Percentiles rank a stretch among this genome's conserved stretches.
These are phyloP conservation scores for Indicator maculatus DNA, from an alignment of 2,113 vertebrate genomes.

Conservation along the genomic window DNA sequence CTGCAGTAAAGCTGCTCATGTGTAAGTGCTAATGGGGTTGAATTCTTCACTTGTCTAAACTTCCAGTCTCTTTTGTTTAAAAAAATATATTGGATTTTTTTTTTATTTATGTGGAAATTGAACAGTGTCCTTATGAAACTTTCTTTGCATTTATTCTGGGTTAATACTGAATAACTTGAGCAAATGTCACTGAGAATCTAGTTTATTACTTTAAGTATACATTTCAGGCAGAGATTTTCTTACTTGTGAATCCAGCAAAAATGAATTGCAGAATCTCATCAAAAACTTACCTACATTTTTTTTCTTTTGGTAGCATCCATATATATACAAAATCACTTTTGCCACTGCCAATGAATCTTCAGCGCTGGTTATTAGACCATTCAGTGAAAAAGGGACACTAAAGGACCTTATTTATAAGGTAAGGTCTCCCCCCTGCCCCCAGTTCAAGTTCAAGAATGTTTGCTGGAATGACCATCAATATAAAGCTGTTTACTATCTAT, in stretches of 20 bases:
- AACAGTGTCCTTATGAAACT: neutral
- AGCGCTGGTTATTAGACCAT: slow-evolving; percentile 89
- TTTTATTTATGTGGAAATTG: neutral
- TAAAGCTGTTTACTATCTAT: neutral
- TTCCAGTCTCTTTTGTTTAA: neutral
- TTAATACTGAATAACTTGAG: neutral
- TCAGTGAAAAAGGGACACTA: slow-evolving; percentile 92
- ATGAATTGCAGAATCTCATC: neutral
- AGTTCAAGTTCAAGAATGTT: neutral
- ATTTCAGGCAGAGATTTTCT: neutral
- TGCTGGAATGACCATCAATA: neutral
- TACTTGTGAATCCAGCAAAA: neutral
- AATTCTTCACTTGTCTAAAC: neutral
- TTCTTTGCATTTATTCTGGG: neutral
- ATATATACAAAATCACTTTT: slow-evolving; percentile 89
- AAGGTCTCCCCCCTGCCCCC: neutral
- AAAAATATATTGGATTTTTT: neutral
- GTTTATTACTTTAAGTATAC: neutral
- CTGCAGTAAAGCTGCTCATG: neutral
- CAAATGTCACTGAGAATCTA: neutral
- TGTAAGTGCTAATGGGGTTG: neutral
- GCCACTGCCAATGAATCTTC: slow-evolving; percentile 91
- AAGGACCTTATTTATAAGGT: slow-evolving; percentile 98
- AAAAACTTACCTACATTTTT: slow-evolving; percentile 35
- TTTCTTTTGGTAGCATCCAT: slow-evolving; percentile 85